These are phyloP conservation scores for Echinops telfairi DNA, from an alignment of 2,113 vertebrate genomes.

Conservation along the genomic window DNA sequence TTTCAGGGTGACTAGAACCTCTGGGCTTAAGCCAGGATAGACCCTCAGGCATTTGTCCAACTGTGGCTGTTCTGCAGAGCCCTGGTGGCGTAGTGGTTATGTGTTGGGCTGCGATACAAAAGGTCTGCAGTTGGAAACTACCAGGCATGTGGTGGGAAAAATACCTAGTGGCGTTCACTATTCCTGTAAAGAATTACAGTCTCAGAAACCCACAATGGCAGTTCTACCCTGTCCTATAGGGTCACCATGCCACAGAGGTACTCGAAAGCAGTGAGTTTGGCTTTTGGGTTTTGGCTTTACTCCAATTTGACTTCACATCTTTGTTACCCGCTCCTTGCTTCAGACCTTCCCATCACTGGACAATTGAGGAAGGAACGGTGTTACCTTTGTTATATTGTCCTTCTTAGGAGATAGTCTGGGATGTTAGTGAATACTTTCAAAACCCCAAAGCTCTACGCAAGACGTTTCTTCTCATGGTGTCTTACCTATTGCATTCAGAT, in stretches of 20 bases:
- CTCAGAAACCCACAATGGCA: no score
- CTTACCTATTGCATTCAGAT: slow-evolving; percentile 14
- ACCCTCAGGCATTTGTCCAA: not conserved
- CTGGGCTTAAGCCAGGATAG: not conserved
- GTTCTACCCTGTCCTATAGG: no score
- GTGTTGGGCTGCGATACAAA: no score
- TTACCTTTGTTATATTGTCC: slow-evolving; percentile 19
- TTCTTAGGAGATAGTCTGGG: not conserved
- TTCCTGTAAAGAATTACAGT: no score
- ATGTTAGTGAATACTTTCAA: slow-evolving; percentile 29
- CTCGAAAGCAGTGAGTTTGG: no score
- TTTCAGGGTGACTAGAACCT: slow-evolving; percentile 3
- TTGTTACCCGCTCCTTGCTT: not conserved
- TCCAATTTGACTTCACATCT: slow-evolving; percentile 20
- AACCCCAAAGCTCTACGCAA: slow-evolving; percentile 23
- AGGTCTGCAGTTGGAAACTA: no score
- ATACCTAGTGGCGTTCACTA: no score
- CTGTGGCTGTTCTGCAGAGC: not conserved
- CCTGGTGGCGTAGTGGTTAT: no score
- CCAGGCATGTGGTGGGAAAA: no score
- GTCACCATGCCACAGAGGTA: no score
- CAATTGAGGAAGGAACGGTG: slow-evolving; percentile 1
- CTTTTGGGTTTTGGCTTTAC: not conserved
- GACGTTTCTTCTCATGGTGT: not conserved
- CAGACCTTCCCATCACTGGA: not conserved